These are phyloP conservation scores for Euleptes europaea DNA, from an alignment of 2,113 vertebrate genomes.

Conservation along the genomic window DNA sequence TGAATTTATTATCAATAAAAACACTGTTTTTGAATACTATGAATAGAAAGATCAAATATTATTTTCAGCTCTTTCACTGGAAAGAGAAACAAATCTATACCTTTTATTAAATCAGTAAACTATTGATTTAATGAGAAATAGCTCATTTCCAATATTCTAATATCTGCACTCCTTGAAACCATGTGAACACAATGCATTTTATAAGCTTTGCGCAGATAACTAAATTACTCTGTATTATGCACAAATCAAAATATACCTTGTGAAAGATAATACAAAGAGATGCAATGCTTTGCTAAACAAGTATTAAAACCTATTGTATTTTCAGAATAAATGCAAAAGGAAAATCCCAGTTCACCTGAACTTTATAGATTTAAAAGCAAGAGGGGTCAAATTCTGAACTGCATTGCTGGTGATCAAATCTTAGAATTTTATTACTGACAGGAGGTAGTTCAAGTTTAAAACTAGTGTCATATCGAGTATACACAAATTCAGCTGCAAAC, in stretches of 20 bases:
- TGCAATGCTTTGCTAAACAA: neutral
- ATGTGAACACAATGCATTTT: neutral
- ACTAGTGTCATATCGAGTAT: neutral
- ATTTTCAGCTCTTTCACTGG: neutral
- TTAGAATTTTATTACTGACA: constrained; percentile 33
- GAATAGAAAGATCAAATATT: constrained; percentile 9
- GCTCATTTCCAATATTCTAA: constrained; percentile 15
- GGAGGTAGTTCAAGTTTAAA: constrained; percentile 33
- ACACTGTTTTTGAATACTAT: neutral
- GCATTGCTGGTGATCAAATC: constrained; percentile 43
- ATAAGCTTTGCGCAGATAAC: neutral
- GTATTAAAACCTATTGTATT: neutral
- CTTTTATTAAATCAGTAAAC: constrained; percentile 54
- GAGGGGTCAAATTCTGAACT: neutral
- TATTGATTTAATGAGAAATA: constrained; percentile 43
- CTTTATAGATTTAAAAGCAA: neutral
- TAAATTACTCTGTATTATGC: neutral
- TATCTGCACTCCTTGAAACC: neutral
- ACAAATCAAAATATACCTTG: neutral
- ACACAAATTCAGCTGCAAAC: constrained; percentile 31
- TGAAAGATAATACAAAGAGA: neutral
- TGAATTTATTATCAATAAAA: neutral
- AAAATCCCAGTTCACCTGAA: constrained; percentile 17
- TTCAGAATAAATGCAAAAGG: constrained; percentile 26
- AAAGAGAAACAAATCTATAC: neutral